Evolutionary conservation across 2,888 invertebrate species (phyloP).

Genomic region (Hipparchia sbordonii): DNA sequence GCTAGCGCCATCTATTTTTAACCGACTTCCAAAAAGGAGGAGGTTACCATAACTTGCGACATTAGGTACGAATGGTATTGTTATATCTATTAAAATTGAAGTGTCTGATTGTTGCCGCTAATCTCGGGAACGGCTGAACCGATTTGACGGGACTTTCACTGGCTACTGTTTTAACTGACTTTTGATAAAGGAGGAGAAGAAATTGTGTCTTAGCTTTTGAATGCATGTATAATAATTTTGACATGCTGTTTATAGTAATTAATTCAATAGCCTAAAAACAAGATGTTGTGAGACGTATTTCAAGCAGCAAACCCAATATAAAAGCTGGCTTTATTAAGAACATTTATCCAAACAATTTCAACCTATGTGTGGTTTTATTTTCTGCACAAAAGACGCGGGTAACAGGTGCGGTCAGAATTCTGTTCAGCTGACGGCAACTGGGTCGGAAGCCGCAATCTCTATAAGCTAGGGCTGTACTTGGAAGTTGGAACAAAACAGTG

Average conservation of each 20-base stretch:
- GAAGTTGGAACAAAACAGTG: constrained; percentile 18
- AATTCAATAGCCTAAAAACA: neutral
- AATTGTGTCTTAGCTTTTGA: no score
- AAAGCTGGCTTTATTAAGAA: constrained; percentile 17
- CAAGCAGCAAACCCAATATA: neutral
- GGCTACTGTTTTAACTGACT: no score
- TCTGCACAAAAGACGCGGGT: constrained; percentile 33
- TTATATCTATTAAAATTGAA: no score
- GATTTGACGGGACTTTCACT: no score
- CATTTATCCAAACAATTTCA: constrained; percentile 24
- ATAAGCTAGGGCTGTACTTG: constrained; percentile 23
- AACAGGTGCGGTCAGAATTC: constrained; percentile 36
- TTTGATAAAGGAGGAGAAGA: no score
- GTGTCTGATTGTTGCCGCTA: no score
- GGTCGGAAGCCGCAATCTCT: constrained; percentile 26
- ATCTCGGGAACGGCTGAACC: no score
- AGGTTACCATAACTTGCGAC: no score
- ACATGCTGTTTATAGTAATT: neutral
- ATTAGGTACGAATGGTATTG: no score
- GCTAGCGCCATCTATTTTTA: no score
- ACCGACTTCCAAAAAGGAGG: no score
- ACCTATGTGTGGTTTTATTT: constrained; percentile 24
- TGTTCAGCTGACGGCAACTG: constrained; percentile 28
- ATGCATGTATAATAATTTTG: no score
- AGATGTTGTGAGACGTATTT: neutral